Evolutionary conservation across 2,113 vertebrate species (phyloP), one percentile per base, ranked within the genome.

Genomic region (Fregetta grallaria): DNA sequence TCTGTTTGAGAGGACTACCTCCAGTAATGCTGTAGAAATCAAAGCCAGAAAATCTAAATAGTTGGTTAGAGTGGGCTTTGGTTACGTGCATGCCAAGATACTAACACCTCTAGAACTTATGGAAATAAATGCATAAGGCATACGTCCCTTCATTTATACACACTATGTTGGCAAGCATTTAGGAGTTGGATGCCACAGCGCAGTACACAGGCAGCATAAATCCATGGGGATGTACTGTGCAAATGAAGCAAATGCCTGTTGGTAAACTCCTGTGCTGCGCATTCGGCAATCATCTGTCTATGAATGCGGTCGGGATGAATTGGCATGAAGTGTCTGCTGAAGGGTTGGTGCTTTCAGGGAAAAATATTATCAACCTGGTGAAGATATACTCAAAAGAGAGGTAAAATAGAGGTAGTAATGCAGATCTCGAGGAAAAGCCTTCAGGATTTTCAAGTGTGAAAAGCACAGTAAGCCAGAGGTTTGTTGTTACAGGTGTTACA

Each of bases 241-340:
- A 44, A 79, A 42, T 40, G 32, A 67, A 68, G 22, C 27, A 42
- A 15, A 34, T 10, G 11, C 6, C 29, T 44, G 32, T 36, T 55
- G 42, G 42, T 17, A 77, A 89, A 45, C 25, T 22, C 55, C 1
- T 4, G 25, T 14, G 32, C 16, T 63, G 34, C 1, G 1, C 10
- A 3, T 65, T 65, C 2, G 0, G 11, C 27, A 34, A 3, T 11
- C 23, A 11, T 10, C 34, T 14, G 3, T 13, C 53, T 53, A 3
- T 3, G 29, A 77, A 52, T 3, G 26, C 21, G 53, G 17, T 4
- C 40, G 12, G 19, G 7, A 58, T 29, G 38, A 66, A 80, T 1
- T 34, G 17, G 13, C 16, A 4, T 15, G 11, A 58, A 49, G 27
- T 3, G 13, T 72, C 72, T 87, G 11, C 25, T 66, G 72, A 58